These are phyloP conservation scores for Chymomyza procnemis DNA, from an alignment of 2,888 invertebrate species.

Conservation along the genomic window DNA sequence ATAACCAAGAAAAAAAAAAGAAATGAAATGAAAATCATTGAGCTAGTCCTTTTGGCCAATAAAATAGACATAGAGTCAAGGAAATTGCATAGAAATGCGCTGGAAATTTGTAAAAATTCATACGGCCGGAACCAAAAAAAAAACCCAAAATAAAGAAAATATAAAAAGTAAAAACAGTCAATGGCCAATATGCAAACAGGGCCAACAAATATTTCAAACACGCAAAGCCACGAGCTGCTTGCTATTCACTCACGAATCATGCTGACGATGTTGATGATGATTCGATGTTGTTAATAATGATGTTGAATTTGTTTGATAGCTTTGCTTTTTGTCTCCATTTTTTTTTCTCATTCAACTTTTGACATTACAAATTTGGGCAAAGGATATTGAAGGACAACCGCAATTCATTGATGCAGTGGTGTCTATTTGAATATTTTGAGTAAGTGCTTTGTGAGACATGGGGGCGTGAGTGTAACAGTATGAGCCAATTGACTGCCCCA, in stretches of 20 bases:
- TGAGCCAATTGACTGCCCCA: too few species aligned
- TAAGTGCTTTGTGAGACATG: background rate
- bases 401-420: slow-evolving; percentile 63
- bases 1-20: slow-evolving; percentile 1
- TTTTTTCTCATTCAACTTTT: background rate
- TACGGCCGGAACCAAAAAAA: slow-evolving; percentile 24
- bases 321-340: background rate
- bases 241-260: slow-evolving; percentile 18
- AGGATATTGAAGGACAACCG: slow-evolving; percentile 64
- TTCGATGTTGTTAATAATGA: slow-evolving; percentile 24
- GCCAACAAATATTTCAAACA: slow-evolving; percentile 56
- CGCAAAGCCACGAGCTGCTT: slow-evolving; percentile 27
- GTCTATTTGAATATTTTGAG: slow-evolving; percentile 1
- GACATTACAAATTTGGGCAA: slow-evolving; percentile 39
- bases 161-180: slow-evolving; percentile 45
- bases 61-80: slow-evolving; percentile 33
- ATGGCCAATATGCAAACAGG: slow-evolving; percentile 67
- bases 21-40: slow-evolving; percentile 41
- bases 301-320: slow-evolving; percentile 8
- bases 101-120: slow-evolving; percentile 53
- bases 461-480: background rate
- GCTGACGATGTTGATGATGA: slow-evolving; percentile 22
- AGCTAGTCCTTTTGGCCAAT: slow-evolving; percentile 27
- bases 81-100: slow-evolving; percentile 66
- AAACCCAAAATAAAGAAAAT: slow-evolving; percentile 2